A percentile compares a stretch with the other conserved stretches of the same genome.
Evolutionary conservation across 2,113 vertebrate species (phyloP).

Genomic region (Lethenteron reissneri): DNA sequence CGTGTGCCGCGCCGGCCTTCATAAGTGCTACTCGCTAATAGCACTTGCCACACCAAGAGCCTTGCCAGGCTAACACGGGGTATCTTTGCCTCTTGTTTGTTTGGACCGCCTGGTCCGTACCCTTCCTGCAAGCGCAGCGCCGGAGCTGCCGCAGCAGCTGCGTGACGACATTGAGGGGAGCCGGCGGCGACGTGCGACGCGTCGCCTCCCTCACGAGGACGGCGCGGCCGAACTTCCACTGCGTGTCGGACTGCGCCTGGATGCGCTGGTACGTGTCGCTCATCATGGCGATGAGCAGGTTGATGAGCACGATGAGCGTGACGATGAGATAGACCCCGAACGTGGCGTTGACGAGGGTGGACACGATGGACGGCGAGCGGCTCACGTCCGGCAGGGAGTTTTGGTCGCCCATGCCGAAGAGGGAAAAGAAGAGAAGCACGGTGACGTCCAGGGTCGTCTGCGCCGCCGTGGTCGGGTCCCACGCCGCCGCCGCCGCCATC

Average conservation of each 20-base stretch:
- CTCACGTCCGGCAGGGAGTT: slow-evolving; percentile 13
- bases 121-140: no score
- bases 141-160: no score
- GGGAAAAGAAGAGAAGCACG: slow-evolving; percentile 20
- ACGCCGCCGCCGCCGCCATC: neutral
- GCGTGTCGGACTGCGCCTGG: slow-evolving; percentile 21
- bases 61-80: no score
- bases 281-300: slow-evolving; percentile 26
- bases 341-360: slow-evolving; percentile 14
- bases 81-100: no score
- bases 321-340: slow-evolving; percentile 23
- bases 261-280: slow-evolving; percentile 26
- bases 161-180: slow-evolving; percentile 21
- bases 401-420: slow-evolving; percentile 20
- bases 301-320: slow-evolving; percentile 21
- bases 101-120: no score
- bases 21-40: no score
- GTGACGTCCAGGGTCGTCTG: slow-evolving; percentile 17
- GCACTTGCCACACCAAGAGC: no score
- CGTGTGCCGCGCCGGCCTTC: no score
- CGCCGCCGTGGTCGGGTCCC: neutral
- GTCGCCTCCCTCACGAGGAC: slow-evolving; percentile 22
- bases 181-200: slow-evolving; percentile 19
- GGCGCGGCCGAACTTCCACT: slow-evolving; percentile 27
- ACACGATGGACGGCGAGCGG: slow-evolving; percentile 13